Evolutionary conservation across 2,797 vertebrate genomes (phyloP).

Genomic region (Lerista edwardsae): DNA sequence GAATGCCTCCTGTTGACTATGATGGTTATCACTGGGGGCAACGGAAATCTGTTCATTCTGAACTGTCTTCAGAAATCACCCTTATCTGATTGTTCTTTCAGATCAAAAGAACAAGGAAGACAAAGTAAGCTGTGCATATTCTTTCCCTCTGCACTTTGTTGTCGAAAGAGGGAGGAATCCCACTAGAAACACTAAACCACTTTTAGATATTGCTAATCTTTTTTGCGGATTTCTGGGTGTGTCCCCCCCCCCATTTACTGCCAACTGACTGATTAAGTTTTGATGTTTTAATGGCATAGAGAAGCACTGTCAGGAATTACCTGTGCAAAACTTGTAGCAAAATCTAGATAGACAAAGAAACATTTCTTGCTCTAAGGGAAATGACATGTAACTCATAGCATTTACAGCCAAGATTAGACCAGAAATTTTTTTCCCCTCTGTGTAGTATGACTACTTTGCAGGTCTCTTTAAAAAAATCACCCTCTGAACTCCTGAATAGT

Average conservation of each 20-base stretch:
- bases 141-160: slow-evolving; percentile 78
- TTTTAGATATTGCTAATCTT: slow-evolving; percentile 77
- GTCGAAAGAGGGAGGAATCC: slow-evolving; percentile 79
- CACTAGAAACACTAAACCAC: slow-evolving; percentile 77
- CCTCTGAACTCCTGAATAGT: background rate
- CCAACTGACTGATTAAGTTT: slow-evolving; percentile 57
- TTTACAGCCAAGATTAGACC: slow-evolving; percentile 45
- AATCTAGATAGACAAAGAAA: slow-evolving; percentile 53
- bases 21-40: slow-evolving; percentile 76
- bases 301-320: slow-evolving; percentile 49
- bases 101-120: slow-evolving; percentile 79
- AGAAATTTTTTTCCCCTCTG: slow-evolving; percentile 18
- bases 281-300: slow-evolving; percentile 64
- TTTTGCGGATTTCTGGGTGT: slow-evolving; percentile 66
- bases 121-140: slow-evolving; percentile 77
- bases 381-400: slow-evolving; percentile 35
- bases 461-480: slow-evolving; percentile 22
- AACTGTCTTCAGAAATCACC: slow-evolving; percentile 79
- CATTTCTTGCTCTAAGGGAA: slow-evolving; percentile 46
- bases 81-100: slow-evolving; percentile 81
- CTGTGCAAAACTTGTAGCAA: slow-evolving; percentile 48
- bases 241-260: slow-evolving; percentile 48
- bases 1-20: slow-evolving; percentile 79
- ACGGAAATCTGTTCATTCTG: slow-evolving; percentile 74
- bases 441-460: slow-evolving; percentile 13